Conservation (phyloP, 1,140 invertebrate species). For the Octopus sinensis region DNA sequence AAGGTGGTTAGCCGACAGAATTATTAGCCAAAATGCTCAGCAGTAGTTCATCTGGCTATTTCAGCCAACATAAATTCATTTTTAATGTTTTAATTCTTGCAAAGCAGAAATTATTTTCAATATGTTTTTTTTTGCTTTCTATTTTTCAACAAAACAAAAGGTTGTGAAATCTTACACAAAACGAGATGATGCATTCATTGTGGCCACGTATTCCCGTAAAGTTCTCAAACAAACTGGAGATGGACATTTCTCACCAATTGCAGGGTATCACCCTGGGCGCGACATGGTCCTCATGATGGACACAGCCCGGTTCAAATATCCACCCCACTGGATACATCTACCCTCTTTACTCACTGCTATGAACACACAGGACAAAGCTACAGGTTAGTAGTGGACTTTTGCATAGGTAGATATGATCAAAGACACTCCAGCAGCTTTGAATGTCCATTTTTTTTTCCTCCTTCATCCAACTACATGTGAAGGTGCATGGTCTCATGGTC, state of each 20-base stretch:
- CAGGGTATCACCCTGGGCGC: constrained; percentile 49
- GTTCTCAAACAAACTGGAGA: constrained; percentile 51
- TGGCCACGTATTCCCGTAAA: constrained; percentile 49
- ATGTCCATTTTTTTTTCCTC: no score
- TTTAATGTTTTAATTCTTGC: no score
- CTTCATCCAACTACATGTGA: no score
- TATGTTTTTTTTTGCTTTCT: no score
- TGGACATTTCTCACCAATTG: constrained; percentile 55
- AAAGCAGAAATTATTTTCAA: no score
- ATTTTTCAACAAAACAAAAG: neutral
- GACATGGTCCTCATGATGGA: constrained; percentile 55
- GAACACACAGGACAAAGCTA: constrained; percentile 44
- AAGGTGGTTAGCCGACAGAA: no score
- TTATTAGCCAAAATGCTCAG: no score
- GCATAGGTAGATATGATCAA: neutral
- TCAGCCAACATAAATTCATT: no score
- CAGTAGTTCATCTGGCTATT: no score
- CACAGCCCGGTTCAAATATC: constrained; percentile 57
- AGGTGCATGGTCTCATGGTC: no score
- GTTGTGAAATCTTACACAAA: constrained; percentile 30
- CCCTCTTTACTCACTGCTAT: constrained; percentile 45
- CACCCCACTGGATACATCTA: constrained; percentile 55
- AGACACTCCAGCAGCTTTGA: neutral
- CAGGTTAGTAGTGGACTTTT: constrained; percentile 33
- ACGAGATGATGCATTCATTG: constrained; percentile 41